phyloP scores from a whole-genome alignment of 2,113 vertebrate genomes.

The Coptodon bakossiorum region DNA sequence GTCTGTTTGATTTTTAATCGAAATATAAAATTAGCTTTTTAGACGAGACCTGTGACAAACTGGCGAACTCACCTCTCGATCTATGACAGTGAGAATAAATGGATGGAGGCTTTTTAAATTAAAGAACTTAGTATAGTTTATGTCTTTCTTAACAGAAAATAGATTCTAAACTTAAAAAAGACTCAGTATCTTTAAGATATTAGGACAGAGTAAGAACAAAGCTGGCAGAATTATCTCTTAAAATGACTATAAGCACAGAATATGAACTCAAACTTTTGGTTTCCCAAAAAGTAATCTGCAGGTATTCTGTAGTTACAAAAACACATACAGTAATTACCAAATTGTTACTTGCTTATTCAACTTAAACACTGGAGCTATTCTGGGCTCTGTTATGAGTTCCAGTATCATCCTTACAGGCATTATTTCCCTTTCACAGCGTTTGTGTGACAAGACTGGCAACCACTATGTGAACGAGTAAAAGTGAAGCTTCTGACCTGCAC shows the following conservation, averaged over 20 bases:
- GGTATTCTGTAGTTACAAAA: not conserved
- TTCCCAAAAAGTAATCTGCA: not conserved
- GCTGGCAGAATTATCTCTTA: not conserved
- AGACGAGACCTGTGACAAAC: not conserved
- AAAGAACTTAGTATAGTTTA: not conserved
- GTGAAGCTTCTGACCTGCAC: not conserved
- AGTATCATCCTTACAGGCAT: not conserved
- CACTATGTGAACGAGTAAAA: constrained; percentile 8
- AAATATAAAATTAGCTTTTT: not conserved
- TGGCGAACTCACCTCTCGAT: not conserved
- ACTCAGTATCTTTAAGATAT: not conserved
- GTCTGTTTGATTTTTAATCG: not conserved
- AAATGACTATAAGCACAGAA: not conserved
- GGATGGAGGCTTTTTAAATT: not conserved
- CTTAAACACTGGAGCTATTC: not conserved
- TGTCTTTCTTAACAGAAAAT: not conserved
- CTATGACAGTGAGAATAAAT: not conserved
- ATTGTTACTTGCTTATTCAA: not conserved
- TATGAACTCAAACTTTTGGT: not conserved
- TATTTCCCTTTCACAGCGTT: not conserved
- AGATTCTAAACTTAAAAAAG: not conserved
- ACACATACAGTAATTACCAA: not conserved
- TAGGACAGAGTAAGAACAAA: not conserved
- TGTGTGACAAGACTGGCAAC: not conserved
- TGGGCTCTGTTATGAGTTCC: not conserved